Evolutionary conservation across 2,113 vertebrate species (phyloP).

Genomic region (Sinocyclocheilus grahami): DNA sequence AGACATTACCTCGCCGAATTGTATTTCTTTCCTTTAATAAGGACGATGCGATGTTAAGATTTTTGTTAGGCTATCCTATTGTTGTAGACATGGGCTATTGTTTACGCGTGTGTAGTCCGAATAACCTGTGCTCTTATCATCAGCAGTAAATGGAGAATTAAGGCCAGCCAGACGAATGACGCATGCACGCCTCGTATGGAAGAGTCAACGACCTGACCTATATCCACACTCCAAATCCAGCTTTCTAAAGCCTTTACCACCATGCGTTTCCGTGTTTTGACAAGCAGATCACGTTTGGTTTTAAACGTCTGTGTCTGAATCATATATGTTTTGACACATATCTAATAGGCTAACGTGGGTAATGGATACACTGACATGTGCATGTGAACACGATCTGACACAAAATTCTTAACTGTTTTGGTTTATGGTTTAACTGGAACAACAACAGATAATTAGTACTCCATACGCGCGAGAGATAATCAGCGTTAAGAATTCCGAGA

Average conservation of each 20-base stretch:
- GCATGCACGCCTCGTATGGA: slow-evolving; percentile 25
- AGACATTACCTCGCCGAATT: not conserved
- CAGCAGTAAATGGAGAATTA: slow-evolving; percentile 33
- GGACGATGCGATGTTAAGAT: too few species aligned
- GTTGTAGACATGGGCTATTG: not conserved
- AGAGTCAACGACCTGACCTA: slow-evolving; percentile 43
- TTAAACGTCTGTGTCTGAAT: not conserved
- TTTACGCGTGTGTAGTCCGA: not conserved
- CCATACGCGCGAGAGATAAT: slow-evolving; percentile 15
- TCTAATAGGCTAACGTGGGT: not conserved
- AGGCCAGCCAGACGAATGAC: slow-evolving; percentile 36
- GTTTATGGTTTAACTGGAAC: not conserved
- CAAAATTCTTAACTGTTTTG: not conserved
- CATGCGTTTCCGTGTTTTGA: slow-evolving; percentile 6
- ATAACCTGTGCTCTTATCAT: slow-evolving; percentile 21
- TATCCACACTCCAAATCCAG: slow-evolving; percentile 29
- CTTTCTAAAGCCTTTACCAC: not conserved
- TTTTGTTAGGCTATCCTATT: not conserved
- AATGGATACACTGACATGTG: too few species aligned
- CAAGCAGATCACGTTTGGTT: not conserved
- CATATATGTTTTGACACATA: not conserved
- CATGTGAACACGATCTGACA: not conserved
- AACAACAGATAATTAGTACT: not conserved
- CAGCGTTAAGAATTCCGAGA: slow-evolving; percentile 27
- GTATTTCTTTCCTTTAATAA: not conserved